Evolutionary conservation across 23 tunicate genomes (phyloP), one percentile per base, ranked within the genome.

Genomic region (Aplidium turbinatum): DNA sequence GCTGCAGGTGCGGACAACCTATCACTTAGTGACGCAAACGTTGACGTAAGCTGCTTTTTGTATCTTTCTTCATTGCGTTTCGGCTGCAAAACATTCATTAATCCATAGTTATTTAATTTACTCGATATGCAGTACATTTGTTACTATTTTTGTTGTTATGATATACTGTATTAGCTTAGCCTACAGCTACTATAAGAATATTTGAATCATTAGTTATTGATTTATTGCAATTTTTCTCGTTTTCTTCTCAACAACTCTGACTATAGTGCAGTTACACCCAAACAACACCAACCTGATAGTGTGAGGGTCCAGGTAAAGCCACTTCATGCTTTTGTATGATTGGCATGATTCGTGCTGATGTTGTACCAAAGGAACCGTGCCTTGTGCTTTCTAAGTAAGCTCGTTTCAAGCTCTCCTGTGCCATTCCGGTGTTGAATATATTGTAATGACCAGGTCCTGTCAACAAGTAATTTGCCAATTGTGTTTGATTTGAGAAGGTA

Each of bases 371-470:
- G 1, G 91, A 81, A 4, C 97, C 97, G 40, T 81, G 56, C 50
- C 91, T 60, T 6, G 97, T 91, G 79, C 97, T 91, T 42, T 91
- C 97, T 73, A 91, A 58, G 57, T 84, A 91, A 16, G 97, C 97
- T 63, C 73, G 80, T 42, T 84, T 91, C 26, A 91, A 55, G 58
- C 97, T 91, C 33, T 91, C 97, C 32, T 91, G 87, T 9, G 97
- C 97, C 86, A 91, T 79, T 33, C 97, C 91, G 60, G 82, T 79
- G 78, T 82, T 79, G 34, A 78, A 91, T 25, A 91, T 79, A 56
- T 91, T 91, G 82, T 91, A 91, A 26, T 89, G 77, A 9, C 97
- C 97, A 27, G 97, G 97, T 0, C 97, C 97, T 86, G 64, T 42
- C 16, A 9, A 42, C 50, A 42, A 9, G n/a, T n/a, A n/a, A n/a